Percentiles rank a stretch among this genome's conserved stretches.
Conservation (phyloP, 2,797 vertebrate genomes). For the Girardinus metallicus region DNA sequence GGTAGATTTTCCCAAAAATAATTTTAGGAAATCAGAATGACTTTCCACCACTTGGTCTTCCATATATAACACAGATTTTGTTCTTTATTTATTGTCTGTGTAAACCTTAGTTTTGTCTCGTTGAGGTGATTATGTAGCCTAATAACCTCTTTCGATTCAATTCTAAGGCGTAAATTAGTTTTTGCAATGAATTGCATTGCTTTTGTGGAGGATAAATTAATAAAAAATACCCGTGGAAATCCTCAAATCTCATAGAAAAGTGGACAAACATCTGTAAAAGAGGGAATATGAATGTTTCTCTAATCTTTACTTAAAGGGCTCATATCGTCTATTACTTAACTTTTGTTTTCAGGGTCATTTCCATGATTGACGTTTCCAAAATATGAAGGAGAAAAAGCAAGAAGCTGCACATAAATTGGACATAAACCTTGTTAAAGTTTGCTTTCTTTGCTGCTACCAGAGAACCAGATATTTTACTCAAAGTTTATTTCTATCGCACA, state of each 20-base stretch:
- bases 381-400: not conserved
- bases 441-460: not conserved
- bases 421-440: not conserved
- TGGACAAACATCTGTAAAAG: constrained; percentile 5
- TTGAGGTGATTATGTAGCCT: constrained; percentile 15
- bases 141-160: constrained; percentile 3
- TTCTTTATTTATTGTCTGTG: constrained; percentile 28
- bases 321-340: not conserved
- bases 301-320: constrained; percentile 42
- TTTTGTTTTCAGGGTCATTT: not conserved
- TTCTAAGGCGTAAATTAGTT: constrained; percentile 3
- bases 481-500: too few species aligned
- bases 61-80: constrained; percentile 13
- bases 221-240: constrained; percentile 29
- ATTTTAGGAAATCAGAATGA: not conserved
- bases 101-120: constrained; percentile 30
- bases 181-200: constrained; percentile 12
- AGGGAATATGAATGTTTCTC: constrained; percentile 18
- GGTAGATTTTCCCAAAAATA: constrained; percentile 3
- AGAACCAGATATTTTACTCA: too few species aligned
- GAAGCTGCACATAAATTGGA: not conserved
- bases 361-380: not conserved
- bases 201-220: constrained; percentile 29
- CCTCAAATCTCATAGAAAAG: constrained; percentile 25
- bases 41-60: constrained; percentile 29